Conservation (phyloP, 2,797 vertebrate genomes). For the Chaetophractus vellerosus region DNA sequence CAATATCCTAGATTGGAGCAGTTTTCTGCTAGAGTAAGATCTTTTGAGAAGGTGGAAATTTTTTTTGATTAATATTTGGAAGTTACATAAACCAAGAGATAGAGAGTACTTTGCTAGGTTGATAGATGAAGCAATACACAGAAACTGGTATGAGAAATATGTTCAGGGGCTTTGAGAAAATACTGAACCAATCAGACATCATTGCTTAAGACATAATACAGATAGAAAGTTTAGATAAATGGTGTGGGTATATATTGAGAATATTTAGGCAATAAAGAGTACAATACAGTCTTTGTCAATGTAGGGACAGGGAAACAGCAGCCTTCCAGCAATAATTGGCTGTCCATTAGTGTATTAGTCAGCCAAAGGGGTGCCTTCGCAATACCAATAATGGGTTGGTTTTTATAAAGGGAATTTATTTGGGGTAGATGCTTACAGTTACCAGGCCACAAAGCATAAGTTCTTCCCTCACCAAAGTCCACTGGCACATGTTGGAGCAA, state of each 20-base stretch:
- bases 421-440: too few species aligned
- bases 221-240: not conserved
- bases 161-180: not conserved
- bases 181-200: accelerated
- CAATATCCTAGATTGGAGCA: not conserved
- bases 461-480: too few species aligned
- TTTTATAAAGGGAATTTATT: too few species aligned
- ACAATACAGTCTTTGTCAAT: not conserved
- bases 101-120: not conserved
- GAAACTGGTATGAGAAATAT: not conserved
- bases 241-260: not conserved
- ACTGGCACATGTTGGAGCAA: too few species aligned
- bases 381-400: too few species aligned
- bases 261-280: not conserved
- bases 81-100: not conserved
- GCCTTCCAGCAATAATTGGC: not conserved
- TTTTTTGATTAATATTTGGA: not conserved
- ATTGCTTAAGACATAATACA: not conserved
- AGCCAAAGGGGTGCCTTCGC: too few species aligned
- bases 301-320: not conserved
- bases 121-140: not conserved
- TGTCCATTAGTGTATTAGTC: too few species aligned
- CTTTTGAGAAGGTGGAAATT: not conserved
- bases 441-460: too few species aligned
- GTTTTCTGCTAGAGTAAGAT: not conserved